Conservation (phyloP, 1,140 invertebrate species). For the Pseudomyrmex concolor region DNA sequence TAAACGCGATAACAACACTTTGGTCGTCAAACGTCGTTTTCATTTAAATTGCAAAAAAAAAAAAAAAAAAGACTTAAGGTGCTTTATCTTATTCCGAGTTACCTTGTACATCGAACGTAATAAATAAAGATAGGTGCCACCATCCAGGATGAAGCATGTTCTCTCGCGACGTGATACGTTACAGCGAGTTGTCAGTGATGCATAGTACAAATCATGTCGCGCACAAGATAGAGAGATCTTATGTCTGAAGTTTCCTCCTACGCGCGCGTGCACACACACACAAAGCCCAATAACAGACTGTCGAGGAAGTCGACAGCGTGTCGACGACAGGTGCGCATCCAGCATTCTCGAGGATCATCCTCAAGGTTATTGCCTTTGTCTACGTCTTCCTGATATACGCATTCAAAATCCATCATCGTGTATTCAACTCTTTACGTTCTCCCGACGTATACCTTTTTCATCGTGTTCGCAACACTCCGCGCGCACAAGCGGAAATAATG, state of each 20-base stretch:
- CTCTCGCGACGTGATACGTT: background rate
- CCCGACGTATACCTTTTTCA: background rate
- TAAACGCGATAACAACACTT: no score
- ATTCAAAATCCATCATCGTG: background rate
- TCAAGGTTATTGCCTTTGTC: constrained; percentile 50
- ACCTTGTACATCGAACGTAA: constrained; percentile 1
- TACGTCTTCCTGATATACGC: constrained; percentile 17
- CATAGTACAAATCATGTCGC: constrained; percentile 5
- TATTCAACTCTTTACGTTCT: background rate
- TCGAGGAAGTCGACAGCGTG: constrained; percentile 20
- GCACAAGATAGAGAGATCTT: constrained; percentile 31
- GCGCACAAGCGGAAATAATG: background rate
- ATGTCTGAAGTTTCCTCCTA: constrained; percentile 6
- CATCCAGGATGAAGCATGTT: background rate
- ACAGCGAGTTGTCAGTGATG: constrained; percentile 18
- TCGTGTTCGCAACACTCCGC: background rate
- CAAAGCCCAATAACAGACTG: constrained; percentile 64
- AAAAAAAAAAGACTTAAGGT: background rate
- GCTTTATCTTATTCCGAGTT: background rate
- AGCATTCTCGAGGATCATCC: constrained; percentile 58
- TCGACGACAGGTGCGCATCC: constrained; percentile 57
- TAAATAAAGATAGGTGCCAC: constrained; percentile 19
- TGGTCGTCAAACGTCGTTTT: no score
- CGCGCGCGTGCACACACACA: constrained; percentile 24
- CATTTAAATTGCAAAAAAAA: background rate